Evolutionary conservation across 2,797 vertebrate species (phyloP).

Genomic region (Ceyx erithaca): DNA sequence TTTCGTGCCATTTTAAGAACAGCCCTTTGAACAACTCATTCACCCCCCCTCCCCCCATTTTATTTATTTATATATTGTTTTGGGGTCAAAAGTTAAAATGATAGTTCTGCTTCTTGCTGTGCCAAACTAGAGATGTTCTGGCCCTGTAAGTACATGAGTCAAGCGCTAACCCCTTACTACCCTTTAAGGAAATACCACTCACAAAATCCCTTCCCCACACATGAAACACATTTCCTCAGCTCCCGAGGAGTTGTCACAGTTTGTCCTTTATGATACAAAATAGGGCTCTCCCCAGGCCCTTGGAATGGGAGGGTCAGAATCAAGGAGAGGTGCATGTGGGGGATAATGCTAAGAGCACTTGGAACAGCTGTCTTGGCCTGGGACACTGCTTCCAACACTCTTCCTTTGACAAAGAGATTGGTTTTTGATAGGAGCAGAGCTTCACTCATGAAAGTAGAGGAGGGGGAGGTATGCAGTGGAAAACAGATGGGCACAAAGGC

Average conservation of each 20-base stretch:
- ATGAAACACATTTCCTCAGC: too few relatives aligned
- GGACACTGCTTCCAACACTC: not conserved
- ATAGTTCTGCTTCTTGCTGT: not conserved
- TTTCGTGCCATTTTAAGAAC: not conserved
- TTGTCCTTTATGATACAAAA: not conserved
- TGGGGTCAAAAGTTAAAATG: not conserved
- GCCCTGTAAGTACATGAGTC: not conserved
- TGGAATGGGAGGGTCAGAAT: not conserved
- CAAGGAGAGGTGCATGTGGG: accelerated
- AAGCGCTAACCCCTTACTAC: not conserved
- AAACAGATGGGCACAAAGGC: not conserved
- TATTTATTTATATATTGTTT: too few relatives aligned
- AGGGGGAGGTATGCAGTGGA: not conserved
- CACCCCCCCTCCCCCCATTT: too few relatives aligned
- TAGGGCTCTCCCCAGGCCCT: too few relatives aligned
- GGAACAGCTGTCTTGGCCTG: not conserved
- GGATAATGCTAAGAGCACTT: not conserved
- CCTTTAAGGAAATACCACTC: not conserved
- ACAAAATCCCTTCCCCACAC: not conserved
- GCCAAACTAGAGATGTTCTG: not conserved
- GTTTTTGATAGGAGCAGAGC: not conserved
- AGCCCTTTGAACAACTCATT: accelerated
- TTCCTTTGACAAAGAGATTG: not conserved
- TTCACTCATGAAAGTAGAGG: not conserved
- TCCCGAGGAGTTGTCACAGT: not conserved